These are phyloP conservation scores for Macrobrachium rosenbergii DNA, from an alignment of 1,140 invertebrate genomes.

Conservation along the genomic window DNA sequence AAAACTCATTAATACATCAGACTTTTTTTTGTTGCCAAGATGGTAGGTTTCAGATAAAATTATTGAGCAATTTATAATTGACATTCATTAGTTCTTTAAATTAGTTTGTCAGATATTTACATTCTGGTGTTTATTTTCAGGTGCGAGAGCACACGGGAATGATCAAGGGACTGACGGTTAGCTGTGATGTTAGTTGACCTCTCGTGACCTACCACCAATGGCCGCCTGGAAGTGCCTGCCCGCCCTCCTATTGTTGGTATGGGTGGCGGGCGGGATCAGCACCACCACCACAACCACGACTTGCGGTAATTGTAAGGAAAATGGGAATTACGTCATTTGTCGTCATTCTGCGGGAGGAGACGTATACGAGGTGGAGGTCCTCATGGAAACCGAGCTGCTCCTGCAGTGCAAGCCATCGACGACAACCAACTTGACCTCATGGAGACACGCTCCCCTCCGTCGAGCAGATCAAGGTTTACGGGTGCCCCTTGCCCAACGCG, in stretches of 20 bases:
- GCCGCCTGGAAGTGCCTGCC: neutral
- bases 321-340: neutral
- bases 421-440: slow-evolving; percentile 2
- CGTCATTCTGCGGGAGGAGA: neutral
- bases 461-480: slow-evolving; percentile 1
- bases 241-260: neutral
- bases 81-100: no score
- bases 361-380: slow-evolving; percentile 7
- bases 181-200: slow-evolving; percentile 7
- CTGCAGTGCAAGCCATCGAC: neutral
- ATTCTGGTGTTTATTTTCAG: no score
- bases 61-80: no score
- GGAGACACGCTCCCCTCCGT: slow-evolving; percentile 29
- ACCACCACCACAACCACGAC: neutral
- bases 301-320: slow-evolving; percentile 6
- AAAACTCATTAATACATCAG: no score
- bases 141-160: no score
- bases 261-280: neutral
- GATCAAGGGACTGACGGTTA: no score
- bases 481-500: slow-evolving; percentile 20
- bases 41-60: no score
- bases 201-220: neutral
- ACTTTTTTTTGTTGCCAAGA: no score
- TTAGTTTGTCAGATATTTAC: no score
- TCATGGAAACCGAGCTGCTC: neutral